Percentiles rank a stretch among this genome's conserved stretches.
These are phyloP conservation scores for Drosophila kuntzei DNA, from an alignment of 2,888 invertebrate species.

Conservation along the genomic window DNA sequence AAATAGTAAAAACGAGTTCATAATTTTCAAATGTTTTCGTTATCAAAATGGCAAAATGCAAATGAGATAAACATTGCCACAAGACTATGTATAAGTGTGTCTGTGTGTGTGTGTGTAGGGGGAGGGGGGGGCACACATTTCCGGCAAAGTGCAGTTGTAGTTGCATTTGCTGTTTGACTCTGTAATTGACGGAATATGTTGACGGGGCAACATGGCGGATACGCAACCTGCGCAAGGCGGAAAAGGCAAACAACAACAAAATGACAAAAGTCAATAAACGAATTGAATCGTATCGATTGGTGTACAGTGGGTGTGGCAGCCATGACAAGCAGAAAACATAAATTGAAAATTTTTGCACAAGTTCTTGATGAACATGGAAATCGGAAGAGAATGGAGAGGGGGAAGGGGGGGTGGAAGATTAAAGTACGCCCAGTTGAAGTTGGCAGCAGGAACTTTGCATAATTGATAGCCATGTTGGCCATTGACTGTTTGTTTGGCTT, in stretches of 20 bases:
- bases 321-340: slow-evolving; percentile 65
- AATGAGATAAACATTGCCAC: slow-evolving; percentile 50
- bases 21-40: slow-evolving; percentile 49
- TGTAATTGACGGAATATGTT: slow-evolving; percentile 52
- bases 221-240: slow-evolving; percentile 55
- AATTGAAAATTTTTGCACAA: slow-evolving; percentile 69
- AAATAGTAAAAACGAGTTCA: slow-evolving; percentile 46
- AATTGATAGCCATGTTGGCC: slow-evolving; percentile 66
- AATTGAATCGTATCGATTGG: slow-evolving; percentile 30
- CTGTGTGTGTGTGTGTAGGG: slow-evolving; percentile 19
- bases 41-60: slow-evolving; percentile 58
- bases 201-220: slow-evolving; percentile 69
- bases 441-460: slow-evolving; percentile 73
- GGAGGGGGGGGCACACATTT: slow-evolving; percentile 59
- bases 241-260: slow-evolving; percentile 48
- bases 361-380: slow-evolving; percentile 24
- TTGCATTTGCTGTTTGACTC: slow-evolving; percentile 53
- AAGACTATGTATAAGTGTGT: slow-evolving; percentile 5
- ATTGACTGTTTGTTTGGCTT: slow-evolving; percentile 42
- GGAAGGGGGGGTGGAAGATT: neutral
- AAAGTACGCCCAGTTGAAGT: slow-evolving; percentile 9
- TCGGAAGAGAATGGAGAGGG: neutral
- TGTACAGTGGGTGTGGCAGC: slow-evolving; percentile 54
- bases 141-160: slow-evolving; percentile 66
- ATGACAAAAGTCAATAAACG: slow-evolving; percentile 67